phyloP scores from a whole-genome alignment of 2,113 vertebrate genomes.

The Jaculus jaculus region DNA sequence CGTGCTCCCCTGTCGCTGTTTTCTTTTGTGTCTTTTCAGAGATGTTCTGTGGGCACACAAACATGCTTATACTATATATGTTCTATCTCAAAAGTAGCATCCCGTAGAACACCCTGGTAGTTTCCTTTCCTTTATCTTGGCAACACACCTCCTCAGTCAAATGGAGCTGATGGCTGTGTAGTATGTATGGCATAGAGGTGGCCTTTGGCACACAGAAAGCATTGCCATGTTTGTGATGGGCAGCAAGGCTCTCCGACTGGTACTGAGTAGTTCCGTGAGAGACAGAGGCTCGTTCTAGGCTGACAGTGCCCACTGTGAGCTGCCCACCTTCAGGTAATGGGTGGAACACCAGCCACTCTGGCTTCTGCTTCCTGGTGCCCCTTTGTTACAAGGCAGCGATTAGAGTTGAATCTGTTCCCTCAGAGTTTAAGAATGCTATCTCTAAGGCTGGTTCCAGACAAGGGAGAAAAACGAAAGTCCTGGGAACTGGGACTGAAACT shows the following conservation, averaged over 20 bases:
- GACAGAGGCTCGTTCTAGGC: neutral
- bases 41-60: conserved; percentile 24
- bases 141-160: neutral
- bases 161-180: neutral
- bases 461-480: conserved; percentile 1
- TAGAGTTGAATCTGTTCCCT: neutral
- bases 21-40: conserved; percentile 46
- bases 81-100: neutral
- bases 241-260: neutral
- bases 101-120: neutral
- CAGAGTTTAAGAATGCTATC: neutral
- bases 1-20: neutral
- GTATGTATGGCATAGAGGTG: neutral
- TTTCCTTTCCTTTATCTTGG: conserved; percentile 25
- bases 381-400: neutral
- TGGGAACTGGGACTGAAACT: neutral
- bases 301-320: neutral
- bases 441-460: neutral
- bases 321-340: neutral
- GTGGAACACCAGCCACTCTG: neutral
- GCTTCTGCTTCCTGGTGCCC: neutral
- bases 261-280: neutral
- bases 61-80: neutral
- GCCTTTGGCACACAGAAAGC: neutral
- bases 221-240: neutral